Evolutionary conservation across 2,888 invertebrate genomes (phyloP).

Genomic region (Melieria picta): DNA sequence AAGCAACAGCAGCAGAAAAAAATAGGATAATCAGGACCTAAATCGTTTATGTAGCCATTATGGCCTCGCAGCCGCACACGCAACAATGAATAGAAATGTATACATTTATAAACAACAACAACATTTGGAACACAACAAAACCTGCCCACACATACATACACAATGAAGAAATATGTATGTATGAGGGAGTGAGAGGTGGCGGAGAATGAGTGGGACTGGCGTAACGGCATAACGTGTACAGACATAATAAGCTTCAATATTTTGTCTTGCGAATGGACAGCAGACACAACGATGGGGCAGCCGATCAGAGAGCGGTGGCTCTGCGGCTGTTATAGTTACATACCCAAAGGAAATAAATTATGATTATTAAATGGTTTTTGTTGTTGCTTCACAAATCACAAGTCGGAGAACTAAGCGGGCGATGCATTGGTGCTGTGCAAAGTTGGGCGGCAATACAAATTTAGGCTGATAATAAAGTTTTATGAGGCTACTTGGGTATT

Average conservation of each 20-base stretch:
- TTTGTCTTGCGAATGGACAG: too few relatives aligned
- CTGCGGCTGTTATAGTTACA: neutral
- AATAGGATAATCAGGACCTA: neutral
- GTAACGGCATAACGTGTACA: neutral
- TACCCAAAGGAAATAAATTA: neutral
- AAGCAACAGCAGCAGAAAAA: too few relatives aligned
- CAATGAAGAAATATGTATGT: neutral
- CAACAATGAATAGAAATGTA: neutral
- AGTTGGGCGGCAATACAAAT: too few relatives aligned
- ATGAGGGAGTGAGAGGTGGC: neutral
- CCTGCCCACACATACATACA: neutral
- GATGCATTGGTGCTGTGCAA: too few relatives aligned
- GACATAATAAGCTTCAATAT: neutral
- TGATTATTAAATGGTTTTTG: conserved; percentile 8
- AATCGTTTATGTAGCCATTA: neutral
- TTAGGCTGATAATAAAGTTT: too few relatives aligned
- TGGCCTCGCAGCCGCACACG: neutral
- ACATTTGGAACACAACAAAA: conserved; percentile 5
- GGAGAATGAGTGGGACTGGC: neutral
- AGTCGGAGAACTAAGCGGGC: too few relatives aligned
- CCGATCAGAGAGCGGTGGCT: neutral
- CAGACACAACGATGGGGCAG: too few relatives aligned
- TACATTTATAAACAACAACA: conserved; percentile 2
- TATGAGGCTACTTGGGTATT: too few relatives aligned
- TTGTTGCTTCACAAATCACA: neutral